Percentiles rank a stretch among this genome's conserved stretches.
Evolutionary conservation across 2,113 vertebrate genomes (phyloP).

Genomic region (Dasyornis broadbenti): DNA sequence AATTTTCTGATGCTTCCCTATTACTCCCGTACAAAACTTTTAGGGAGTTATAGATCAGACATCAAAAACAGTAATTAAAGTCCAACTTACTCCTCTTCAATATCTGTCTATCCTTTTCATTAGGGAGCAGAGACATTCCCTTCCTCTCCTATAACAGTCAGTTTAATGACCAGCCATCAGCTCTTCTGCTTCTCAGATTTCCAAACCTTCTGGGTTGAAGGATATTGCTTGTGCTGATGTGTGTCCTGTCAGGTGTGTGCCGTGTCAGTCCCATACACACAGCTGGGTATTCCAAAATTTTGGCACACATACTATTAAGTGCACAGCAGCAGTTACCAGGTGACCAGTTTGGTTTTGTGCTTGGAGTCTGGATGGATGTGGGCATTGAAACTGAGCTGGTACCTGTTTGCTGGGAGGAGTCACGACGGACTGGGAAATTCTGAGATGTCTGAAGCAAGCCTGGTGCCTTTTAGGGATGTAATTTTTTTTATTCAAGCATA

Average conservation of each 20-base stretch:
- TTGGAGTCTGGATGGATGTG: not conserved
- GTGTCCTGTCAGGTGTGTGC: not conserved
- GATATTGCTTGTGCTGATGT: not conserved
- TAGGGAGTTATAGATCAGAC: constrained; percentile 72
- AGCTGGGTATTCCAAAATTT: not conserved
- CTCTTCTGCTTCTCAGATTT: constrained; percentile 7
- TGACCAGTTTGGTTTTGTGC: not conserved
- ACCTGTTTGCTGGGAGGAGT: not conserved
- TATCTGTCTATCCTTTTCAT: constrained; percentile 66
- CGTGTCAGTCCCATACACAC: not conserved
- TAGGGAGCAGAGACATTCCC: constrained; percentile 29
- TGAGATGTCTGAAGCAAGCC: not conserved
- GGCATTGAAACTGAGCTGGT: not conserved
- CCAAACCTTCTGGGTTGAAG: not conserved
- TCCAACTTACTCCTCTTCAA: constrained; percentile 44
- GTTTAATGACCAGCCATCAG: constrained; percentile 16
- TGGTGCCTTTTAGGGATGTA: not conserved
- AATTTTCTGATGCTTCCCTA: constrained; percentile 75
- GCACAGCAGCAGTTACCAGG: not conserved
- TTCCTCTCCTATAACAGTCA: constrained; percentile 26
- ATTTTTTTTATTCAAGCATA: not conserved
- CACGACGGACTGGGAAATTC: not conserved
- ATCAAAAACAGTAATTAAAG: constrained; percentile 76
- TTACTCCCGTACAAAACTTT: constrained; percentile 67
- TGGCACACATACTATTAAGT: not conserved